These are phyloP conservation scores for Papilio protenor DNA, from an alignment of 2,888 invertebrate genomes.

Conservation along the genomic window DNA sequence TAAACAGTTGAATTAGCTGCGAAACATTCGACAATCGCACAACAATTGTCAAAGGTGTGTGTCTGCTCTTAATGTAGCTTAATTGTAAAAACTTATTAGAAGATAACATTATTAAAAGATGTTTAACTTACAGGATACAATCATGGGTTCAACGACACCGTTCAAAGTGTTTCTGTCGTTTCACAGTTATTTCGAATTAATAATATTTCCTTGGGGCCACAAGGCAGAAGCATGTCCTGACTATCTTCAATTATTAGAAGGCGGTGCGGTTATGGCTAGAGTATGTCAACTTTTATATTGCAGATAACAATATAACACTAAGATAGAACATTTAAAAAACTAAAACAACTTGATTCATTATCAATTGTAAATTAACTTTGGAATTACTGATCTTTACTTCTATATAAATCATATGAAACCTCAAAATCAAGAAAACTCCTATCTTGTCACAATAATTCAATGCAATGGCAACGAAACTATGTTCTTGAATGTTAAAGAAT, in stretches of 20 bases:
- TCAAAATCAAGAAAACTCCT: neutral
- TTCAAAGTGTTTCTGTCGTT: constrained; percentile 78
- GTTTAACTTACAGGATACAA: constrained; percentile 66
- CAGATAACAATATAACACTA: too few species aligned
- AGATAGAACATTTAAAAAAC: too few species aligned
- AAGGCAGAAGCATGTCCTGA: constrained; percentile 71
- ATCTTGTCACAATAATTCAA: neutral
- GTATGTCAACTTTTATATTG: constrained; percentile 56
- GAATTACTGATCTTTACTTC: too few species aligned
- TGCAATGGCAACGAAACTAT: neutral
- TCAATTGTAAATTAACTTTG: neutral
- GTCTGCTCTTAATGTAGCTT: too few species aligned
- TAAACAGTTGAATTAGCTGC: too few species aligned
- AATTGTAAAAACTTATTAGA: too few species aligned
- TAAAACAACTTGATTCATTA: too few species aligned
- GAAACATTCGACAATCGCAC: too few species aligned
- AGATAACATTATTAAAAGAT: neutral
- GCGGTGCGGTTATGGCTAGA: constrained; percentile 72
- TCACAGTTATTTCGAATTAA: constrained; percentile 77
- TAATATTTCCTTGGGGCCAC: constrained; percentile 79
- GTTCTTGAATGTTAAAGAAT: neutral
- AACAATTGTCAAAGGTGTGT: too few species aligned
- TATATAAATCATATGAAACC: neutral
- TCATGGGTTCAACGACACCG: constrained; percentile 64
- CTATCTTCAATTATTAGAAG: constrained; percentile 72